phyloP scores from a whole-genome alignment of 30 jellyfish, hydroid and myxozoan genomes.

The Nemopilema nomurai region DNA sequence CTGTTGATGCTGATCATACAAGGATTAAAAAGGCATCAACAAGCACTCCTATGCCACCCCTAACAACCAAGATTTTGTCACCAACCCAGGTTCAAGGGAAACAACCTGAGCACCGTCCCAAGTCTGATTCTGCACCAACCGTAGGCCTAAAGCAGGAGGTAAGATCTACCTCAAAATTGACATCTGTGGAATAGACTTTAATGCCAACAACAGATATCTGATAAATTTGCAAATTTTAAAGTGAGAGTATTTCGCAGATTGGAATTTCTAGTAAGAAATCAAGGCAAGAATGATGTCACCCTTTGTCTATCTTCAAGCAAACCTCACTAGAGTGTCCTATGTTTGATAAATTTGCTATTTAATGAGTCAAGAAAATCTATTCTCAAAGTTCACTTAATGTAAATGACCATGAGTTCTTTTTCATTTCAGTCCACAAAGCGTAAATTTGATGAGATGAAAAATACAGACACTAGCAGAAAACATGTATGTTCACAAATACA shows the following conservation, averaged over 20 bases:
- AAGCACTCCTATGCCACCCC: neutral
- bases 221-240: no score
- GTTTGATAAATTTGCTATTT: no score
- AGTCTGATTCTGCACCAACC: neutral
- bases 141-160: neutral
- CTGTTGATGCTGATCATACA: neutral
- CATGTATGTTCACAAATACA: neutral
- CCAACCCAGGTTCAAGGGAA: neutral
- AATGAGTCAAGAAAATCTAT: neutral
- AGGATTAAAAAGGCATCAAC: neutral
- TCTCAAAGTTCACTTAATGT: neutral
- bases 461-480: neutral
- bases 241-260: no score
- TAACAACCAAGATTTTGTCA: neutral
- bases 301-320: no score
- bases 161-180: neutral
- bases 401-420: neutral
- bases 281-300: no score
- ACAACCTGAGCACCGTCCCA: conserved; percentile 1
- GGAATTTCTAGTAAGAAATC: no score
- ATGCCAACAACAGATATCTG: no score
- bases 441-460: neutral
- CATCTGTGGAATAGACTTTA: no score
- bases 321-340: no score
- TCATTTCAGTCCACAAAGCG: neutral